Conservation (phyloP, 2,113 vertebrate species). For the Upupa epops region DNA sequence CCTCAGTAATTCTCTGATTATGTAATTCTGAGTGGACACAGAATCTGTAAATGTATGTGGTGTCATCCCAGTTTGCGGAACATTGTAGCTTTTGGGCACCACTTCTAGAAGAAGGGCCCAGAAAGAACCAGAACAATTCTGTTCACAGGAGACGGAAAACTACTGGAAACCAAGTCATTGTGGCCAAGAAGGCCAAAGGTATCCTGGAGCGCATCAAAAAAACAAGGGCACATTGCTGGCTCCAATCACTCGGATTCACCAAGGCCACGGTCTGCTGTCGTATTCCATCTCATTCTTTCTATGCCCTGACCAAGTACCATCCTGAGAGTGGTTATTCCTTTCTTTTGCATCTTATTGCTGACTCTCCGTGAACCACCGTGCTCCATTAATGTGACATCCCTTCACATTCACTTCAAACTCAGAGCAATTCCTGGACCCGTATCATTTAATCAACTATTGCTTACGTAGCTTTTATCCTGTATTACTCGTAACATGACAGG, state of each 20-base stretch:
- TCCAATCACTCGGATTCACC: too few relatives aligned
- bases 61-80: not conserved
- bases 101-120: not conserved
- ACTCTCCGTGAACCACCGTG: not conserved
- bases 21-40: too few relatives aligned
- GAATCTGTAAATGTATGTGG: rapidly evolving
- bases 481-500: not conserved
- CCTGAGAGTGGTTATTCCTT: not conserved
- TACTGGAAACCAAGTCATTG: not conserved
- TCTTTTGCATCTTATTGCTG: not conserved
- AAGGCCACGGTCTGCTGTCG: not conserved
- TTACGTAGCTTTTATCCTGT: not conserved
- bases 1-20: too few relatives aligned
- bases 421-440: not conserved
- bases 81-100: rapidly evolving
- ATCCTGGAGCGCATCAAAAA: too few relatives aligned
- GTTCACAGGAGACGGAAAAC: not conserved
- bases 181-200: rapidly evolving
- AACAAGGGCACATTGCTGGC: too few relatives aligned
- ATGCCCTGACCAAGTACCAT: not conserved
- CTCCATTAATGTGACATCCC: rapidly evolving
- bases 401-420: not conserved
- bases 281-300: not conserved
- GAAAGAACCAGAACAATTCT: not conserved
- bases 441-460: too few relatives aligned